Conservation (phyloP, 2,888 invertebrate genomes). For the Hypselothyrea guttata region DNA sequence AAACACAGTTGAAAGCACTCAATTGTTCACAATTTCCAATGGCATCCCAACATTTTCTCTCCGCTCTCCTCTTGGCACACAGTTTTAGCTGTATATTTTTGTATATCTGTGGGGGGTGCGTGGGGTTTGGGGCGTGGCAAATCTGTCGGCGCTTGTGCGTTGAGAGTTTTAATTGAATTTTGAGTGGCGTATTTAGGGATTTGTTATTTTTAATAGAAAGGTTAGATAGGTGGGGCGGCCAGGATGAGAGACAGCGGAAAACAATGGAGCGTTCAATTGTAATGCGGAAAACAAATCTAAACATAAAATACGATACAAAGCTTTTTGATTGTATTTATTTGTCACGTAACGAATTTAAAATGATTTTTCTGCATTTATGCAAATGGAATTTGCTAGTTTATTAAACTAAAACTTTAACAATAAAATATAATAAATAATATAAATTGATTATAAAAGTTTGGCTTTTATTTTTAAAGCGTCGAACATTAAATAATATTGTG, state of each 20-base stretch:
- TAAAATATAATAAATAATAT: too few species aligned
- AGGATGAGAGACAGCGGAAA: conserved; percentile 7
- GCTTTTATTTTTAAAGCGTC: too few species aligned
- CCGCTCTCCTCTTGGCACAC: not conserved
- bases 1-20: conserved; percentile 46
- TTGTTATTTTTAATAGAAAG: conserved; percentile 75
- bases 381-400: too few species aligned
- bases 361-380: too few species aligned
- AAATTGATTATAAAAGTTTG: too few species aligned
- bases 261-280: conserved; percentile 28
- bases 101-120: conserved; percentile 18
- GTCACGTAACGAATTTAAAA: too few species aligned
- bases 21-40: conserved; percentile 47
- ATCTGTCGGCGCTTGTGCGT: conserved; percentile 65
- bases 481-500: too few species aligned
- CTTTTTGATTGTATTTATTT: too few species aligned
- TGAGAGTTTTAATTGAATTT: conserved; percentile 74
- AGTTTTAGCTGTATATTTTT: conserved; percentile 33
- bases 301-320: conserved; percentile 4
- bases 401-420: too few species aligned
- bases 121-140: conserved; percentile 38
- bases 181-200: conserved; percentile 74
- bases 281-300: conserved; percentile 29
- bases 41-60: conserved; percentile 2
- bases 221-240: conserved; percentile 21